These are phyloP conservation scores for Aplysina aerophoba DNA, from an alignment of 37 sponge, comb jelly and placozoan genomes.

Conservation along the genomic window DNA sequence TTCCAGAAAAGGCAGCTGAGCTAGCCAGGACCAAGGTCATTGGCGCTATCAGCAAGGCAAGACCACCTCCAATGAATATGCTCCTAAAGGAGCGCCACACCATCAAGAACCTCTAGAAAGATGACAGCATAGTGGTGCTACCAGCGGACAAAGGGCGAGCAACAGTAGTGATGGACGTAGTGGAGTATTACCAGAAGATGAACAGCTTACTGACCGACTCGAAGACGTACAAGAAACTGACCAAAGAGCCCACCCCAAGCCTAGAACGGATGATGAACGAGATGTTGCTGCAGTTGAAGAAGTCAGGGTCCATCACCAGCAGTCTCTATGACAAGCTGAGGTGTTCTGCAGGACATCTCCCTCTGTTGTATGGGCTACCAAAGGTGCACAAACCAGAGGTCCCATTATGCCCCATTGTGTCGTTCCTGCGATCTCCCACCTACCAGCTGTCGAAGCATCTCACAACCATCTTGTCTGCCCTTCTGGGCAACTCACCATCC, in stretches of 20 bases:
- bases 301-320: not conserved
- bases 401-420: not conserved
- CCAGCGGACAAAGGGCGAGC: conserved; percentile 24
- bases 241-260: conserved; percentile 20
- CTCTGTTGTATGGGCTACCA: conserved; percentile 30
- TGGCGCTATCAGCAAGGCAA: not conserved
- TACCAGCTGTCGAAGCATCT: conserved; percentile 38
- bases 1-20: too few relatives aligned
- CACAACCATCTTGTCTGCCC: not conserved
- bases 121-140: conserved; percentile 1
- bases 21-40: too few relatives aligned
- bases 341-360: conserved; percentile 16
- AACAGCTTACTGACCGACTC: too few relatives aligned
- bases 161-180: not conserved
- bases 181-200: too few relatives aligned
- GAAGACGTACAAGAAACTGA: not conserved
- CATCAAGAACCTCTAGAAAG: not conserved
- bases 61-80: conserved; percentile 6
- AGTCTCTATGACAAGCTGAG: conserved; percentile 26
- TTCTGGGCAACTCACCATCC: conserved; percentile 29
- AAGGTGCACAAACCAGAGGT: conserved; percentile 34
- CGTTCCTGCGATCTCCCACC: conserved; percentile 28
- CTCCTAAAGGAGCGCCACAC: not conserved
- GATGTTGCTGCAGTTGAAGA: not conserved
- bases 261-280: conserved; percentile 34